Conservation (phyloP, 2,888 invertebrate species). For the Parascotia fuliginaria region DNA sequence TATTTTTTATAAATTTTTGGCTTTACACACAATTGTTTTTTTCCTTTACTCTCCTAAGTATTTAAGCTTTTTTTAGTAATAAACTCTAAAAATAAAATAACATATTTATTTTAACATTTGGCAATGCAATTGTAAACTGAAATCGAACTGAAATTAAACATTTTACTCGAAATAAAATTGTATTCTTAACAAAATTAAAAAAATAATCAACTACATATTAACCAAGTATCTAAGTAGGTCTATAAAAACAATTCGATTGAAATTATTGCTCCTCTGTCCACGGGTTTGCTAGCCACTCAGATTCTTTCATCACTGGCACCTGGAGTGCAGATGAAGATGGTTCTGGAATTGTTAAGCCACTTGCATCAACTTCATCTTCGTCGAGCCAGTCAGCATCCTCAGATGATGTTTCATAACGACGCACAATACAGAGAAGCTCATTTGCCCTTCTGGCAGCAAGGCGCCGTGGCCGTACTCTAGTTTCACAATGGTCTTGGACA, state of each 20-base stretch:
- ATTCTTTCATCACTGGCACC: conserved; percentile 33
- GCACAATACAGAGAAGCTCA: conserved; percentile 36
- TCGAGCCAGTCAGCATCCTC: conserved; percentile 29
- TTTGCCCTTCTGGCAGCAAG: conserved; percentile 41
- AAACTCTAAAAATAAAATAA: not conserved
- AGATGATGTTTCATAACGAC: conserved; percentile 14
- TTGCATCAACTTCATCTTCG: conserved; percentile 29
- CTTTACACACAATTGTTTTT: not conserved
- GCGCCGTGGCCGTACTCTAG: conserved; percentile 24
- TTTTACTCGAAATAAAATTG: conserved; percentile 30
- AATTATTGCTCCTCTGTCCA: conserved; percentile 23
- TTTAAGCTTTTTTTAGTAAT: not conserved
- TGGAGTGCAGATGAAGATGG: conserved; percentile 31
- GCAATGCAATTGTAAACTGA: too few relatives aligned
- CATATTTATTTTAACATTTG: not conserved
- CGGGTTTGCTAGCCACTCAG: conserved; percentile 13
- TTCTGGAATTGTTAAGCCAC: conserved; percentile 33
- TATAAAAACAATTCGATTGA: conserved; percentile 31
- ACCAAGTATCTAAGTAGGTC: conserved; percentile 26
- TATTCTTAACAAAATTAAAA: conserved; percentile 33
- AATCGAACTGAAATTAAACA: too few relatives aligned
- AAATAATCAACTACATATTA: conserved; percentile 22
- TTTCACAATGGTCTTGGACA: conserved; percentile 19
- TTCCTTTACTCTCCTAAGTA: not conserved
- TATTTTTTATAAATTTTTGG: conserved; percentile 3